These are phyloP conservation scores for Malacoctenus gilli DNA, from an alignment of 2,797 vertebrate genomes.

Conservation along the genomic window DNA sequence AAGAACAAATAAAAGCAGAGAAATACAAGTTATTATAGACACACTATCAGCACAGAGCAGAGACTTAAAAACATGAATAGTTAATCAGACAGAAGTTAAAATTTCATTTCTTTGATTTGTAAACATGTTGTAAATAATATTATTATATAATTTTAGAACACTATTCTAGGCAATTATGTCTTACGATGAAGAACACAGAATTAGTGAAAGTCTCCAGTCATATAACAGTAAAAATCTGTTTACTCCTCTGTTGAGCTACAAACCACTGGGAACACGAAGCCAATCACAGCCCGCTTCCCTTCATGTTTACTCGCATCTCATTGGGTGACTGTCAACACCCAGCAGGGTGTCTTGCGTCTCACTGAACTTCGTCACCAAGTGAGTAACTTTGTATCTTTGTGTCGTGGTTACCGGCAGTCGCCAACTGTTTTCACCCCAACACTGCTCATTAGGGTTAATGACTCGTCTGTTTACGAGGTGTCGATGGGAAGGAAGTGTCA, in stretches of 20 bases:
- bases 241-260: neutral
- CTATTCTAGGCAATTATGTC: too few relatives aligned
- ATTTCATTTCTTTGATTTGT: too few relatives aligned
- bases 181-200: too few relatives aligned
- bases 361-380: constrained; percentile 25
- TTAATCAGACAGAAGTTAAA: too few relatives aligned
- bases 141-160: too few relatives aligned
- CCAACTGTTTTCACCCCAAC: constrained; percentile 41
- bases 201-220: neutral
- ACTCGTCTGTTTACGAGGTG: constrained; percentile 54
- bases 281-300: neutral
- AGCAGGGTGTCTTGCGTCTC: neutral
- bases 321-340: neutral
- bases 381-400: constrained; percentile 2
- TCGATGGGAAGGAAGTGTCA: constrained; percentile 34
- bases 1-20: too few relatives aligned
- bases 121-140: too few relatives aligned
- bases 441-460: constrained; percentile 72
- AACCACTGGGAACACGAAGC: neutral
- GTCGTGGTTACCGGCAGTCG: constrained; percentile 30
- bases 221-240: constrained; percentile 1
- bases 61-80: too few relatives aligned
- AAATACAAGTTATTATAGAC: too few relatives aligned
- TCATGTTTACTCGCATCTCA: neutral
- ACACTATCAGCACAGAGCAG: too few relatives aligned